Evolutionary conservation across 2,113 vertebrate species (phyloP), one percentile per base, ranked within the genome.

Genomic region (Thinocorus orbignyianus): DNA sequence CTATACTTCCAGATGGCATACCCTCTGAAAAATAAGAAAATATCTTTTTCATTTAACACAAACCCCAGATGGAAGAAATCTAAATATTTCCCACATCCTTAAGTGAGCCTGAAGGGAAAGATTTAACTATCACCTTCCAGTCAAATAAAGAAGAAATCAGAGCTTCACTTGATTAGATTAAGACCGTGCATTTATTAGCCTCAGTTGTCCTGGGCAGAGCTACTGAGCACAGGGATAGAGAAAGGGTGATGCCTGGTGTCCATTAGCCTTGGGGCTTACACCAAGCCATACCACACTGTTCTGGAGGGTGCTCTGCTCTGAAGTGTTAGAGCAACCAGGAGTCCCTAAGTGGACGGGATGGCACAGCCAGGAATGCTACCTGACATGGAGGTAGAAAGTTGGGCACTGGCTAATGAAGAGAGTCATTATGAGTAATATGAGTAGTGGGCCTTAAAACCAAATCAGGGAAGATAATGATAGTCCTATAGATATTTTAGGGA

Each of bases 51-150:
- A 5, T 68, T 16, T 52, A 76, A 93, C 83, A 88, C 66, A 90
- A 95, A 97, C 81, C 65, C 79, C 89, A 96, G 85, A 89, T 90
- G 88, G 91, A 71, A 93, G 79, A 79, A 86, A 91, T 46, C 31
- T 64, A 76, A 92, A 26, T 41, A 71, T 41, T 83, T 82, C 52
- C 52, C 37, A 52, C 44, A 68, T 77, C 61, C n/a, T 44, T 61
- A 35, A 69, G 42, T 46, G 71, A 48, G 10, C 16, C 37, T 71
- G 31, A 66, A 86, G 70, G 57, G 41, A 48, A 71, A 61, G 31
- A 62, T 46, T 77, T 77, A 91, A 42, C 33, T 61, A 31, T 69
- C 44, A 86, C 54, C 76, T 88, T n/a, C 23, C 57, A 79, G 60
- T 48, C 33, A 78, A 51, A 14, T 51, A 55, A 89, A 66, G 80